Percentiles rank a stretch among this genome's conserved stretches.
These are phyloP conservation scores for Prorops nasuta DNA, from an alignment of 1,140 invertebrate species.

Conservation along the genomic window DNA sequence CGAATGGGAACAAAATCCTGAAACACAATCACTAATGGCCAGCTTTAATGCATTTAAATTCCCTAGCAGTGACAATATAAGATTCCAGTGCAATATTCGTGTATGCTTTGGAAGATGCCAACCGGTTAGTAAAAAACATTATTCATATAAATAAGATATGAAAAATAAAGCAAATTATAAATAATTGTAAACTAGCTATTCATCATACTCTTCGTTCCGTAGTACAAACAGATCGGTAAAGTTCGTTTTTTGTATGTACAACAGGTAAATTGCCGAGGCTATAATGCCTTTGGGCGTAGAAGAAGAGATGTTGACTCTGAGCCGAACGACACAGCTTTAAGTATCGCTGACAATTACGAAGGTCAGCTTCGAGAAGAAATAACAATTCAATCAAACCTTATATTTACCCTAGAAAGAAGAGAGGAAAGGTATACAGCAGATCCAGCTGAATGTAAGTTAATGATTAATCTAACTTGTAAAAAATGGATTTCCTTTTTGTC, in stretches of 20 bases:
- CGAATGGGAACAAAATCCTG: conserved; percentile 86
- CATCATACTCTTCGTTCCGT: too few species aligned
- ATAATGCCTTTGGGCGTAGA: conserved; percentile 82
- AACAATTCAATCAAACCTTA: conserved; percentile 87
- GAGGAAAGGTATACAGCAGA: conserved; percentile 62
- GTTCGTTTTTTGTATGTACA: conserved; percentile 6
- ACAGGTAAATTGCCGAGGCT: conserved; percentile 86
- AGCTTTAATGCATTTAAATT: conserved; percentile 95
- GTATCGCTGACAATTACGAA: conserved; percentile 62
- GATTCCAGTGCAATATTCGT: conserved; percentile 94
- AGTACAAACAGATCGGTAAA: conserved; percentile 11
- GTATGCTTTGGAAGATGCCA: conserved; percentile 95
- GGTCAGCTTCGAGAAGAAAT: conserved; percentile 90
- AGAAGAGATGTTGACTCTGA: conserved; percentile 67
- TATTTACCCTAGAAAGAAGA: conserved; percentile 82
- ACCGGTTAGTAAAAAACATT: conserved; percentile 81
- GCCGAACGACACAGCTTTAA: conserved; percentile 60
- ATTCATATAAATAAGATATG: too few species aligned
- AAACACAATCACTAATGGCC: conserved; percentile 78
- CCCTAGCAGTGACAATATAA: conserved; percentile 89
- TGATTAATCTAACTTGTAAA: background rate
- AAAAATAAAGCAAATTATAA: too few species aligned
- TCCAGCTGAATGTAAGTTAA: conserved; percentile 66
- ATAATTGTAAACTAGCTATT: too few species aligned
- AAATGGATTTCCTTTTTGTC: background rate